phyloP scores from a whole-genome alignment of 1,140 invertebrate genomes.

The Ceratitis capitata region DNA sequence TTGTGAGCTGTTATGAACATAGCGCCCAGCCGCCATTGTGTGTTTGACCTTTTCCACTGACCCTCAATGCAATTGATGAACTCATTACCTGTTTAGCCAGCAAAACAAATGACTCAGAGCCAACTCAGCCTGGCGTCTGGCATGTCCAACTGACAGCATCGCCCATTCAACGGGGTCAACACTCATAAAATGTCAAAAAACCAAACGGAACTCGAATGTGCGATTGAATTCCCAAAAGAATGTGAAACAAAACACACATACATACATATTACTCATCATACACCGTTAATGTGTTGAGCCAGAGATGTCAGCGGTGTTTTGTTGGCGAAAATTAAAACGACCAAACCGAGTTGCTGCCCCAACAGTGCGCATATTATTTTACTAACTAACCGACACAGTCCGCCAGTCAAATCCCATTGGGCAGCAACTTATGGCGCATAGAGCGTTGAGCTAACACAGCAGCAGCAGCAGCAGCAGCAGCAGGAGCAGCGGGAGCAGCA shows the following conservation, averaged over 20 bases:
- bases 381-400: conserved; percentile 18
- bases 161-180: background rate
- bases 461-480: background rate
- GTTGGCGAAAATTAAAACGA: background rate
- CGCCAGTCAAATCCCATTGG: conserved; percentile 32
- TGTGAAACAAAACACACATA: no score
- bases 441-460: no score
- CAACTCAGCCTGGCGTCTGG: background rate
- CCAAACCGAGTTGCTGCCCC: background rate
- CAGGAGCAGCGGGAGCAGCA: background rate
- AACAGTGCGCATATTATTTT: background rate
- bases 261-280: no score
- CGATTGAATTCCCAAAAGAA: background rate
- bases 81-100: background rate
- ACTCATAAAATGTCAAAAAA: conserved; percentile 19
- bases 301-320: background rate
- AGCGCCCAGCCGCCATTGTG: no score
- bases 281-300: conserved; percentile 18
- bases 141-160: background rate
- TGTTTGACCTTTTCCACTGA: background rate
- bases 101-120: background rate
- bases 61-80: background rate
- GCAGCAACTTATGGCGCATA: background rate
- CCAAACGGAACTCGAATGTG: background rate
- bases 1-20: no score